A percentile compares a stretch with the other conserved stretches of the same genome.
Conservation (phyloP, 2,113 vertebrate genomes). For the Oenanthe melanoleuca region DNA sequence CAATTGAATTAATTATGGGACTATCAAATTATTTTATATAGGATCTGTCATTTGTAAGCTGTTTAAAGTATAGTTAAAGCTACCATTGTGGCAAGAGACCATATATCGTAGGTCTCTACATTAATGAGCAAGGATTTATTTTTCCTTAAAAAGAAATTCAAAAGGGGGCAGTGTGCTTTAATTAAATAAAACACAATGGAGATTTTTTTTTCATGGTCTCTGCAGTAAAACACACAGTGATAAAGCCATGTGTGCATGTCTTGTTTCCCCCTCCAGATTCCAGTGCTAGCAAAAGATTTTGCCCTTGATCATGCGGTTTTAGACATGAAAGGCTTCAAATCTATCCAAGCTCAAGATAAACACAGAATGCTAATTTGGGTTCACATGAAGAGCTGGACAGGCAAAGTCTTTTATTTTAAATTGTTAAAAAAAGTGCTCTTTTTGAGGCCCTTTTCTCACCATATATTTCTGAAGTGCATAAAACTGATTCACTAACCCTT, state of each 20-base stretch:
- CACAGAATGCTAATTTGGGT: constrained; percentile 61
- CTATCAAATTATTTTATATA: constrained; percentile 17
- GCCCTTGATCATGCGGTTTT: constrained; percentile 65
- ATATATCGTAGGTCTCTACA: neutral
- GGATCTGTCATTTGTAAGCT: constrained; percentile 8
- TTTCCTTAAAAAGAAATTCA: constrained; percentile 45
- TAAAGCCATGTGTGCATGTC: neutral
- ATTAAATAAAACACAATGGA: constrained; percentile 42
- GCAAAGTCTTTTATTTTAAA: constrained; percentile 60
- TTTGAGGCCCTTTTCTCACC: neutral
- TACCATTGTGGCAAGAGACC: neutral
- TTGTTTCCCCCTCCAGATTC: constrained; percentile 41
- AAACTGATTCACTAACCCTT: neutral
- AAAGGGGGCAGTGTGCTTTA: constrained; percentile 47
- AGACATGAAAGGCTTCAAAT: constrained; percentile 67
- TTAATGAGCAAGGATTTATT: constrained; percentile 39
- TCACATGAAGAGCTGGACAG: constrained; percentile 32
- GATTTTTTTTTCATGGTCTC: constrained; percentile 9
- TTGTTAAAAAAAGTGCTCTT: constrained; percentile 31
- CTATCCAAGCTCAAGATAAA: constrained; percentile 45
- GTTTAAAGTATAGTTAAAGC: constrained; percentile 10
- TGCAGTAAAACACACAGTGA: constrained; percentile 24
- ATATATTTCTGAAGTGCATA: neutral
- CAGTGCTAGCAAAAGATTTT: constrained; percentile 47
- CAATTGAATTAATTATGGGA: neutral